Evolutionary conservation across 2,888 invertebrate species (phyloP).

Genomic region (Scelioninae gen. 1): DNA sequence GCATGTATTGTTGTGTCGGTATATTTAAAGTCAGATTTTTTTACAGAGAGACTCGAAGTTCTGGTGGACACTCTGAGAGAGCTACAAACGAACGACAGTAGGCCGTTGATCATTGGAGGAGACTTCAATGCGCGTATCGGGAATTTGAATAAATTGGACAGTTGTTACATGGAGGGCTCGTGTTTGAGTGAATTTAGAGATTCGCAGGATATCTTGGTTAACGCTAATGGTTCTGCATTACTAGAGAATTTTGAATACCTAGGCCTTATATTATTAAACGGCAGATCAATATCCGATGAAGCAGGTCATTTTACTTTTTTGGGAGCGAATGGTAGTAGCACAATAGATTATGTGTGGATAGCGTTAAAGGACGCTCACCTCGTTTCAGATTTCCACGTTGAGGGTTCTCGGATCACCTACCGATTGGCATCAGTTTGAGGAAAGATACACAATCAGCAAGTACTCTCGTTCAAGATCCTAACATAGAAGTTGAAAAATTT

Average conservation of each 20-base stretch:
- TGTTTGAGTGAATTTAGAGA: background rate
- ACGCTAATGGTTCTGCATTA: background rate
- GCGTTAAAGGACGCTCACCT: background rate
- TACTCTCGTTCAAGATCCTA: too few species aligned
- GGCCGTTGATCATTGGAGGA: background rate
- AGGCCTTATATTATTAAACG: background rate
- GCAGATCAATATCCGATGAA: background rate
- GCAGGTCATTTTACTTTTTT: background rate
- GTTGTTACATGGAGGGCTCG: background rate
- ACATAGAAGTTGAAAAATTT: too few species aligned
- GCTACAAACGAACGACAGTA: background rate
- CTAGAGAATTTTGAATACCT: background rate
- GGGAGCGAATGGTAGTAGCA: background rate
- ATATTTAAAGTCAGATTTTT: background rate
- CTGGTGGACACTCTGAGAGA: background rate
- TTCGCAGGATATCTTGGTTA: background rate
- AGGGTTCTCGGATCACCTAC: background rate
- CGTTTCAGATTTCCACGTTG: background rate
- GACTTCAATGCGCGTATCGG: slow-evolving; percentile 10
- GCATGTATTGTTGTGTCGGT: background rate
- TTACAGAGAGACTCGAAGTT: background rate
- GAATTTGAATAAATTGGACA: background rate
- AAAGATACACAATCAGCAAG: too few species aligned
- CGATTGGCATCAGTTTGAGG: background rate
- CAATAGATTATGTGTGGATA: background rate